These are phyloP conservation scores for Eristalis intricaria DNA, from an alignment of 2,888 invertebrate species.

Conservation along the genomic window DNA sequence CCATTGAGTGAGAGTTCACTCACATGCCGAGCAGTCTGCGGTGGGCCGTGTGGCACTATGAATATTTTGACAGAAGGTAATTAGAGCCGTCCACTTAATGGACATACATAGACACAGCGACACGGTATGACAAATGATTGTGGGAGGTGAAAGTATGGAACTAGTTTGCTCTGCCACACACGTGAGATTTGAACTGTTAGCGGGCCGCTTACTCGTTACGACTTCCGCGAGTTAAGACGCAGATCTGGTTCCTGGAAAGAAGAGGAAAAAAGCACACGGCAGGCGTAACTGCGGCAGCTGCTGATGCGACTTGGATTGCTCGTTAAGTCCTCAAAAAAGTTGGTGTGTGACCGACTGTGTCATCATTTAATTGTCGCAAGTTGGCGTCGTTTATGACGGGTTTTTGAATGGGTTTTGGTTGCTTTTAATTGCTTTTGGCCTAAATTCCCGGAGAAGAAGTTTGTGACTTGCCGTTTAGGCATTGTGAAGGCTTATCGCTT, in stretches of 20 bases:
- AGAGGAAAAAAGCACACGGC: neutral
- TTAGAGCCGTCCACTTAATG: slow-evolving; percentile 25
- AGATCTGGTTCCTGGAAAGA: neutral
- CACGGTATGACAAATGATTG: slow-evolving; percentile 15
- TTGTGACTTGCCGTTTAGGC: neutral
- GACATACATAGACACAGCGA: neutral
- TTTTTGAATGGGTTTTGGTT: neutral
- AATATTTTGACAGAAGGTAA: slow-evolving; percentile 13
- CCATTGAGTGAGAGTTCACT: neutral
- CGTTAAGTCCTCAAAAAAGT: neutral
- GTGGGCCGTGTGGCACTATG: neutral
- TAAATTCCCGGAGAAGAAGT: neutral
- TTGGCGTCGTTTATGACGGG: neutral
- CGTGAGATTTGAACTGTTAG: neutral
- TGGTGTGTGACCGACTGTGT: neutral
- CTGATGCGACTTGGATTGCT: neutral
- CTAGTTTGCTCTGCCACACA: neutral
- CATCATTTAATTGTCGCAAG: neutral
- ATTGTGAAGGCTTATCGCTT: neutral
- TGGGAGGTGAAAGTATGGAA: slow-evolving; percentile 58
- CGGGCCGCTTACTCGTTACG: neutral
- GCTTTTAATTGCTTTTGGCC: neutral
- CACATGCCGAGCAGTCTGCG: neutral
- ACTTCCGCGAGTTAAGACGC: slow-evolving; percentile 22
- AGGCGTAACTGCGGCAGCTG: neutral